Evolutionary conservation across 2,888 invertebrate genomes (phyloP).

Genomic region (Carabus problematicus): DNA sequence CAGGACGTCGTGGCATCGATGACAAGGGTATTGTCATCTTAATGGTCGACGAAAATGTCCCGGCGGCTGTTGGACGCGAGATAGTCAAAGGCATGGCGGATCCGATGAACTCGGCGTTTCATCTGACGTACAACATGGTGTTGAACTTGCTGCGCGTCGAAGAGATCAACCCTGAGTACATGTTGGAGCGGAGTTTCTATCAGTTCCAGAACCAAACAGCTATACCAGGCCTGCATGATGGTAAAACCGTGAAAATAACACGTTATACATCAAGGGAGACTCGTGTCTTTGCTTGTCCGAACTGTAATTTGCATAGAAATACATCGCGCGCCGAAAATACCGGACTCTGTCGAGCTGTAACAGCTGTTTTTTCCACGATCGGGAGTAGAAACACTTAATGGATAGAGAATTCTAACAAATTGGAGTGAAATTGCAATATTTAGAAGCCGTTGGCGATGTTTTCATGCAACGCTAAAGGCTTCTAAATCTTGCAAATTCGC

Average conservation of each 20-base stretch:
- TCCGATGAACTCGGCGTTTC: constrained; percentile 98
- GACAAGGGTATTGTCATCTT: constrained; percentile 97
- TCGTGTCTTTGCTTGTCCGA: too few relatives aligned
- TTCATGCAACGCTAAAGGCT: too few relatives aligned
- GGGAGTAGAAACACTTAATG: too few relatives aligned
- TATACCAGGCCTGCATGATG: constrained; percentile 87
- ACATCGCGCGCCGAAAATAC: too few relatives aligned
- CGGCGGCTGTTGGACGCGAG: constrained; percentile 72
- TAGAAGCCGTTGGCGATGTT: too few relatives aligned
- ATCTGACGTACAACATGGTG: constrained; percentile 99
- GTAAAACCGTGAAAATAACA: constrained; percentile 61
- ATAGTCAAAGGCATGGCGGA: constrained; percentile 90
- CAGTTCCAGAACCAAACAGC: constrained; percentile 98
- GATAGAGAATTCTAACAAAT: too few relatives aligned
- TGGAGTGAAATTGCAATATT: too few relatives aligned
- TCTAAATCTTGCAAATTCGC: too few relatives aligned
- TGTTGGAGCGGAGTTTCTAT: constrained; percentile 97
- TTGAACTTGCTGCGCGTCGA: constrained; percentile 94
- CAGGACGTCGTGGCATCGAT: constrained; percentile 95
- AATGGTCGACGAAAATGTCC: constrained; percentile 98
- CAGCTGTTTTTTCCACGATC: too few relatives aligned
- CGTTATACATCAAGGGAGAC: too few relatives aligned
- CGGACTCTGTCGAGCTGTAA: too few relatives aligned
- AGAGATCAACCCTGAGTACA: constrained; percentile 99
- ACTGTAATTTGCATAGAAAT: too few relatives aligned